These are phyloP conservation scores for Rhopalosiphum nymphaeae DNA, from an alignment of 2,888 invertebrate species.

Conservation along the genomic window DNA sequence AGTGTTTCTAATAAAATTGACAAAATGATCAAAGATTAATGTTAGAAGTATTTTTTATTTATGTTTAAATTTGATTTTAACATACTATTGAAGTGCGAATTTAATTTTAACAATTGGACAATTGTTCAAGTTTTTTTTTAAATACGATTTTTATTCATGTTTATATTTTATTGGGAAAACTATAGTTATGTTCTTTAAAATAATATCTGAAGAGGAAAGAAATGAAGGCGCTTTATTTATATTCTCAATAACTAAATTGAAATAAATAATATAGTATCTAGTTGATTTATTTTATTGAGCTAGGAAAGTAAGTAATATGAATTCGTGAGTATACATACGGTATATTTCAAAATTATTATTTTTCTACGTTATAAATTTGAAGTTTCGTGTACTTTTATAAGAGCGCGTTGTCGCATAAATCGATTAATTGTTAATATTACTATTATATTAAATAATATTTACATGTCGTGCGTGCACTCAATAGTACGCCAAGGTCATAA, in stretches of 20 bases:
- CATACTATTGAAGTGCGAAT: neutral
- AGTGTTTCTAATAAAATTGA: neutral
- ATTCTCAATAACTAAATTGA: neutral
- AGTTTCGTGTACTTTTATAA: neutral
- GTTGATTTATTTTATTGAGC: neutral
- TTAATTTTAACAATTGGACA: neutral
- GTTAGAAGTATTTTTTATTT: neutral
- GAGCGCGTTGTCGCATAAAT: neutral
- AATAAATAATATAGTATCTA: neutral
- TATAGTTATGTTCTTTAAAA: neutral
- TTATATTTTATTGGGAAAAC: neutral
- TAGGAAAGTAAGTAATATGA: neutral
- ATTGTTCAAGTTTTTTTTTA: neutral
- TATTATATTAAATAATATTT: neutral
- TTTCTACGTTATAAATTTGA: neutral
- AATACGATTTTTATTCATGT: neutral
- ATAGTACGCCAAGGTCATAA: neutral
- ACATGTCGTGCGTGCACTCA: neutral
- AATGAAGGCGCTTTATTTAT: neutral
- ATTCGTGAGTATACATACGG: neutral
- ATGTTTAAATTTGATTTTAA: neutral
- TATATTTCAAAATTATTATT: neutral
- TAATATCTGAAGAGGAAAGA: neutral
- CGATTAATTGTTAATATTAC: neutral
- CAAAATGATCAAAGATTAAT: neutral